These are phyloP conservation scores for Helicoverpa assulta DNA, from an alignment of 2,888 invertebrate genomes.

Conservation along the genomic window DNA sequence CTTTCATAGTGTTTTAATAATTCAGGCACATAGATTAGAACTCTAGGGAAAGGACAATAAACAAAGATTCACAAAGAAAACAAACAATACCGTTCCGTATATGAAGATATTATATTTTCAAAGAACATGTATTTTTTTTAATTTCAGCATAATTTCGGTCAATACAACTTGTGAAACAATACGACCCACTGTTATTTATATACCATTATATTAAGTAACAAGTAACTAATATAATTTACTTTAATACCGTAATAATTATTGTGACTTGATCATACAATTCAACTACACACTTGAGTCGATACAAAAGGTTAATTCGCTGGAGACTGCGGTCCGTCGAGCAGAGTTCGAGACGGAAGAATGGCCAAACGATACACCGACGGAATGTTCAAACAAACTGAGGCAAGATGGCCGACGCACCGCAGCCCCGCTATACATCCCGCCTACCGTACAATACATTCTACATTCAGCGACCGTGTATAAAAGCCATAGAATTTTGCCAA, in stretches of 20 bases:
- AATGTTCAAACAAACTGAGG: slow-evolving; percentile 17
- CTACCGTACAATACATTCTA: slow-evolving; percentile 84
- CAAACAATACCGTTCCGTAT: slow-evolving; percentile 80
- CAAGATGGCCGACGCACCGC: slow-evolving; percentile 45
- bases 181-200: slow-evolving; percentile 80
- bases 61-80: slow-evolving; percentile 64
- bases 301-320: slow-evolving; percentile 79
- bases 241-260: slow-evolving; percentile 85
- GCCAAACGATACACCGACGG: slow-evolving; percentile 37
- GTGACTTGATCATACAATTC: slow-evolving; percentile 84
- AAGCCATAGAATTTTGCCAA: slow-evolving; percentile 81
- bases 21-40: no score
- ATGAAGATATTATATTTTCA: slow-evolving; percentile 90
- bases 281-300: slow-evolving; percentile 85
- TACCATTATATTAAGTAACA: slow-evolving; percentile 85
- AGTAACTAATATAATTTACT: slow-evolving; percentile 85
- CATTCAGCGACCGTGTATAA: slow-evolving; percentile 84
- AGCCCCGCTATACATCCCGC: slow-evolving; percentile 75
- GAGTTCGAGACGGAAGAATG: slow-evolving; percentile 65
- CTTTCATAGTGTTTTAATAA: not conserved
- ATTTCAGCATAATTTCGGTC: slow-evolving; percentile 86
- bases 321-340: slow-evolving; percentile 76
- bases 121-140: slow-evolving; percentile 88
- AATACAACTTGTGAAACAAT: slow-evolving; percentile 89
- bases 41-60: not conserved